These are phyloP conservation scores for Adelphocoris suturalis DNA, from an alignment of 2,888 invertebrate genomes.

Conservation along the genomic window DNA sequence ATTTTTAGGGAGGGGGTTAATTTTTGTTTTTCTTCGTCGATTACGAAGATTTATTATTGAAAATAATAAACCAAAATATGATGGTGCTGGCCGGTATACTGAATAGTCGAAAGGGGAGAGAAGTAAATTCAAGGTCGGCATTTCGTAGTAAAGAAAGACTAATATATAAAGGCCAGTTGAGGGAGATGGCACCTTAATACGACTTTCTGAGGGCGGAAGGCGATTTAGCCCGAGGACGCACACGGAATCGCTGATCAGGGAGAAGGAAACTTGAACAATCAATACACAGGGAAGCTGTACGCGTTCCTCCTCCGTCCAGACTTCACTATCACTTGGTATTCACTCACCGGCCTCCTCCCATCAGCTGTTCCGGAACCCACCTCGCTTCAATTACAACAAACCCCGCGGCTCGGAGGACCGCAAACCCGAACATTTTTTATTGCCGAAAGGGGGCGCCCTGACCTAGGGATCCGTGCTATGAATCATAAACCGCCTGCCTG, in stretches of 20 bases:
- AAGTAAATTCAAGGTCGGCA: neutral
- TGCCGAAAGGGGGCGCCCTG: conserved; percentile 55
- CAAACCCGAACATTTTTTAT: conserved; percentile 63
- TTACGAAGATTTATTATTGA: too few species aligned
- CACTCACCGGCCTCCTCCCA: conserved; percentile 57
- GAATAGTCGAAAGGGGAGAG: too few species aligned
- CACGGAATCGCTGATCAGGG: conserved; percentile 65
- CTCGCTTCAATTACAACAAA: conserved; percentile 46
- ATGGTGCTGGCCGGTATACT: too few species aligned
- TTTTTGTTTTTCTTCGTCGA: too few species aligned
- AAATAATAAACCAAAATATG: too few species aligned
- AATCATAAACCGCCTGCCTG: conserved; percentile 28
- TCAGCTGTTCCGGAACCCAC: conserved; percentile 53
- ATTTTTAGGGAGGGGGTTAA: too few species aligned
- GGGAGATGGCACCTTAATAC: conserved; percentile 64
- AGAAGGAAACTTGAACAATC: conserved; percentile 61
- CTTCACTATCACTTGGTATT: conserved; percentile 63
- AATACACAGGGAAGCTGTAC: conserved; percentile 41
- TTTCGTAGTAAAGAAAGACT: conserved; percentile 12
- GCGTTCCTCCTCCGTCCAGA: neutral
- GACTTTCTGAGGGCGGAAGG: conserved; percentile 66
- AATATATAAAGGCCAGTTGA: conserved; percentile 56
- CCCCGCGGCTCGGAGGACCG: conserved; percentile 2
- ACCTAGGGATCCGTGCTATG: conserved; percentile 61
- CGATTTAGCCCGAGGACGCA: conserved; percentile 67